Conservation (phyloP, 2,797 vertebrate species). For the Pipistrellus pygmaeus region DNA sequence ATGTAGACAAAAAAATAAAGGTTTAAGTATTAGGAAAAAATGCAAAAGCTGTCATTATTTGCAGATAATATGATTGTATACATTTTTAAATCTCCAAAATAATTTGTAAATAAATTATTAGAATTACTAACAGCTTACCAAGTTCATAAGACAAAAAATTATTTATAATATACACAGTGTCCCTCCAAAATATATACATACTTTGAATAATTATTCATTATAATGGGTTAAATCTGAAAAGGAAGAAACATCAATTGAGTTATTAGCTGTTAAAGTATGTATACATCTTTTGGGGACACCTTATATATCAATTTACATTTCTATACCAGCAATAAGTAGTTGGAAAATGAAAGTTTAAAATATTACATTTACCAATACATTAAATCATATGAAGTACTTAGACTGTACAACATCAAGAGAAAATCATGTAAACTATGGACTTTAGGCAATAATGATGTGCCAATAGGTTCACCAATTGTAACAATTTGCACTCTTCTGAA, state of each 20-base stretch:
- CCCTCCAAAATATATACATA: too few relatives aligned
- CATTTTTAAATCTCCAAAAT: slow-evolving; percentile 14
- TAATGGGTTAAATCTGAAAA: too few relatives aligned
- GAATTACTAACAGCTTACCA: background rate
- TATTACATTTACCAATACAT: background rate
- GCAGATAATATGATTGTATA: background rate
- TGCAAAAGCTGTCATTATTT: background rate
- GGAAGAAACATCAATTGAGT: too few relatives aligned
- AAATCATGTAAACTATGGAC: background rate
- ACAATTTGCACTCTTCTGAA: background rate
- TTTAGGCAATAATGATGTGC: background rate
- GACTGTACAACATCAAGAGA: background rate
- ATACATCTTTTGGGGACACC: too few relatives aligned
- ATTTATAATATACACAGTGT: background rate
- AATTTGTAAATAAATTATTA: background rate
- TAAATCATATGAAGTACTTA: background rate
- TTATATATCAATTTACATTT: background rate
- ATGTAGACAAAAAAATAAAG: background rate
- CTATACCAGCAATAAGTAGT: background rate
- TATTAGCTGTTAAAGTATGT: too few relatives aligned
- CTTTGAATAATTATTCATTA: too few relatives aligned
- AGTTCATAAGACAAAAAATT: background rate
- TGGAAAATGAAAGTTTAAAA: slow-evolving; percentile 2
- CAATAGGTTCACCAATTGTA: background rate
- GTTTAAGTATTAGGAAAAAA: background rate